Evolutionary conservation across 2,113 vertebrate species (phyloP).

Genomic region (Tursiops truncatus): DNA sequence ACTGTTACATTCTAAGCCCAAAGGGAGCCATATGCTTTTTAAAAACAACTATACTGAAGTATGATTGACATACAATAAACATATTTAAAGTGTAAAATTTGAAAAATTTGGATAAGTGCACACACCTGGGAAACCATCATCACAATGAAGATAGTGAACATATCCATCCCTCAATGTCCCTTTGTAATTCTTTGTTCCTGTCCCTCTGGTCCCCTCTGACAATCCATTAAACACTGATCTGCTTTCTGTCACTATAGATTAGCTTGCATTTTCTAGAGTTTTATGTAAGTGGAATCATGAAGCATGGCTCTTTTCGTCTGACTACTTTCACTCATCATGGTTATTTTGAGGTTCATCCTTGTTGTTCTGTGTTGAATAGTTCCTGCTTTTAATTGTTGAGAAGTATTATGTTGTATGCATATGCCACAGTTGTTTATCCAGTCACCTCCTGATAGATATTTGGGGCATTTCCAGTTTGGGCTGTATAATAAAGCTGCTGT

Average conservation of each 20-base stretch:
- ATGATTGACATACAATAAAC: background rate
- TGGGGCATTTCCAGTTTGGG: constrained; percentile 27
- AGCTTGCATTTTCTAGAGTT: constrained; percentile 31
- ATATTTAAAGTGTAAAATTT: background rate
- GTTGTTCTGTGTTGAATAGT: background rate
- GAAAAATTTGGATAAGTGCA: background rate
- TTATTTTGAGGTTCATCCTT: background rate
- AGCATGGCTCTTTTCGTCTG: background rate
- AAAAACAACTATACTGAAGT: background rate
- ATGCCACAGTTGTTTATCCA: background rate
- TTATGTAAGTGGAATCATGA: background rate
- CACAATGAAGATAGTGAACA: background rate
- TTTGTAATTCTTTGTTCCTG: background rate
- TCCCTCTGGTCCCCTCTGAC: background rate
- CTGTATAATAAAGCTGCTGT: background rate
- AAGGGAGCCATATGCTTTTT: background rate
- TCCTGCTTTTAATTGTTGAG: background rate
- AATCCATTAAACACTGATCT: background rate
- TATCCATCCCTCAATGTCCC: background rate
- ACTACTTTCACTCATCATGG: background rate
- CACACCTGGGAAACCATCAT: background rate
- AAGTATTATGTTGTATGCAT: background rate
- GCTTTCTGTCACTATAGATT: background rate
- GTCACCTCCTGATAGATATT: background rate
- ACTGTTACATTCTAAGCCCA: background rate